phyloP scores from a whole-genome alignment of 1,140 invertebrate genomes.

The Bilobella aurantiaca region DNA sequence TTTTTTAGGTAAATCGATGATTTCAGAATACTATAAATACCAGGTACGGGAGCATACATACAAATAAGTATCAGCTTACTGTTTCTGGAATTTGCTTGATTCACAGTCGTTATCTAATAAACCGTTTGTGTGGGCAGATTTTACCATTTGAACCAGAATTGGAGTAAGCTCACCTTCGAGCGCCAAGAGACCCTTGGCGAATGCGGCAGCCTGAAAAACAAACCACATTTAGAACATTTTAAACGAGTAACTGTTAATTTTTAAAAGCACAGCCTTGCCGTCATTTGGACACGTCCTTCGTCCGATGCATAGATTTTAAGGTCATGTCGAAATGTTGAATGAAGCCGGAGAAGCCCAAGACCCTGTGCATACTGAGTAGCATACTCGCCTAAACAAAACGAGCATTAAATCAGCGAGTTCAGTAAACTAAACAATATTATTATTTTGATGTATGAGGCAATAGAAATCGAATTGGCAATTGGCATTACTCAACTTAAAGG shows the following conservation, averaged over 20 bases:
- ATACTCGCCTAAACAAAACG: constrained; percentile 66
- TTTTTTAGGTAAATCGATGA: no score
- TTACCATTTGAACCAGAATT: constrained; percentile 99
- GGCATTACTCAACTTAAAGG: no score
- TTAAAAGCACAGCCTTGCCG: no score
- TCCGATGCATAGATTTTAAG: constrained; percentile 99
- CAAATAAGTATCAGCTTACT: constrained; percentile 52
- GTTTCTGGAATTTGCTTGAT: constrained; percentile 87
- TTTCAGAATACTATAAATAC: background rate
- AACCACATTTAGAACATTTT: no score
- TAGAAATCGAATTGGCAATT: no score
- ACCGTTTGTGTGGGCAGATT: constrained; percentile 92
- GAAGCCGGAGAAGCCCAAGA: constrained; percentile 78
- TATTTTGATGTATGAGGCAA: no score
- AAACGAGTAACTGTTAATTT: no score
- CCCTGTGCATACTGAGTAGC: constrained; percentile 66
- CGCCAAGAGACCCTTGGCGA: constrained; percentile 93
- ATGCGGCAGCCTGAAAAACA: no score
- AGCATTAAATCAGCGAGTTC: no score
- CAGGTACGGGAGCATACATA: background rate
- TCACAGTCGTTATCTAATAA: constrained; percentile 95
- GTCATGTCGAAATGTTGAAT: constrained; percentile 97
- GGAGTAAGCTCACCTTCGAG: constrained; percentile 96
- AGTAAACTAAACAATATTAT: no score
- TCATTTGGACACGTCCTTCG: constrained; percentile 98